Percentiles rank a stretch among this genome's conserved stretches.
Conservation (phyloP, 2,888 invertebrate genomes). For the Lumbricus terrestris region DNA sequence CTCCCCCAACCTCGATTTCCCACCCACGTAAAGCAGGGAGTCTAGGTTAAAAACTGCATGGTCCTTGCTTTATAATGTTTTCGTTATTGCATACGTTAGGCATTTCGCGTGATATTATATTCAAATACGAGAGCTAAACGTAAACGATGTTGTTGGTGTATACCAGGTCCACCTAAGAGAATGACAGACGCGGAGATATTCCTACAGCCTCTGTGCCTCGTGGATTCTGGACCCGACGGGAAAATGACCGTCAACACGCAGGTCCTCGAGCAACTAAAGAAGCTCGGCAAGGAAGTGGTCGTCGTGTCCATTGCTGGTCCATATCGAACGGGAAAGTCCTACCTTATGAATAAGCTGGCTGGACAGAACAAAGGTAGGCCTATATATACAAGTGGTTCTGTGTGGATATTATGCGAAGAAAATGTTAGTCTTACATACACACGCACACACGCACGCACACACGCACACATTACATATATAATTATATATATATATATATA, state of each 20-base stretch:
- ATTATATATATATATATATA: too few species aligned
- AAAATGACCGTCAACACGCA: neutral
- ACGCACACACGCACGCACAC: too few species aligned
- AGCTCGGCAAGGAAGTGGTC: neutral
- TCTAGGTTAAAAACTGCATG: too few species aligned
- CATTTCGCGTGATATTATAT: neutral
- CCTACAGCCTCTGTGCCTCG: neutral
- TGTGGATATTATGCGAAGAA: neutral
- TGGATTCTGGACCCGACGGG: neutral
- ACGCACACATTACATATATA: too few species aligned
- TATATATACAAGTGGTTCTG: neutral
- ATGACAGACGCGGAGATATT: neutral
- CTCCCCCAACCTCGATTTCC: too few species aligned
- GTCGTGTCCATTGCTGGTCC: slow-evolving; percentile 7
- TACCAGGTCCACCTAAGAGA: neutral
- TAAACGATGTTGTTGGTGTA: neutral
- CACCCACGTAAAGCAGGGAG: too few species aligned
- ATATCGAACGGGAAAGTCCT: slow-evolving; percentile 9
- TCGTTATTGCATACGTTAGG: too few species aligned
- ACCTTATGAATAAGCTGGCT: slow-evolving; percentile 16
- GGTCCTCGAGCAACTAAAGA: neutral
- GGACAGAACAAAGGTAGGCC: slow-evolving; percentile 18
- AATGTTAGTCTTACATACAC: neutral
- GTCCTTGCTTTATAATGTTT: too few species aligned
- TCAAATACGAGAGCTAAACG: neutral